Conservation (phyloP, 2,888 invertebrate species). For the Polyploca ridens region DNA sequence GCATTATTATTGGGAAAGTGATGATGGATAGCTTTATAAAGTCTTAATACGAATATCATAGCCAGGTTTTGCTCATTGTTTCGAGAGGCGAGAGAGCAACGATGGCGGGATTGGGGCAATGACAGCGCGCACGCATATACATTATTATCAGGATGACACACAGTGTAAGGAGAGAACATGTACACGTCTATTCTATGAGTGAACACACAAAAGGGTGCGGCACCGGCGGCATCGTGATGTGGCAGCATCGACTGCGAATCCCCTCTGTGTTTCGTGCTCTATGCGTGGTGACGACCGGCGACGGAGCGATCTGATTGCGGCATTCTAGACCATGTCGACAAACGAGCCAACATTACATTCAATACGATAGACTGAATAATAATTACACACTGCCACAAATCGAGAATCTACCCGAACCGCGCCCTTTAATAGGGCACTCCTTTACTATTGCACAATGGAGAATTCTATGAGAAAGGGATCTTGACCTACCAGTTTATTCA, state of each 20-base stretch:
- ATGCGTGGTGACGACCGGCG: neutral
- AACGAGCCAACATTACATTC: conserved; percentile 10
- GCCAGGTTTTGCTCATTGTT: conserved; percentile 69
- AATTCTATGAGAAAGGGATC: conserved; percentile 83
- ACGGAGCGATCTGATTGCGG: neutral
- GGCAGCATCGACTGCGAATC: neutral
- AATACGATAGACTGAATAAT: conserved; percentile 58
- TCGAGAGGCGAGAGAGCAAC: conserved; percentile 54
- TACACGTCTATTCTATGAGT: conserved; percentile 33
- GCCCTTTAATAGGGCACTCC: conserved; percentile 79
- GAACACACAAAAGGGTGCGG: conserved; percentile 41
- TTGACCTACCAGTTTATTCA: conserved; percentile 83
- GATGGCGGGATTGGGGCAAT: conserved; percentile 59
- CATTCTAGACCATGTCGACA: conserved; percentile 11
- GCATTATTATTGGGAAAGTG: too few relatives aligned
- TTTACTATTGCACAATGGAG: conserved; percentile 78
- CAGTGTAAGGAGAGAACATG: conserved; percentile 31
- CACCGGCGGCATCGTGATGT: conserved; percentile 12
- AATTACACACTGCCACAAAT: conserved; percentile 51
- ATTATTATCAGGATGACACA: conserved; percentile 54
- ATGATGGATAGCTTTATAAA: too few relatives aligned
- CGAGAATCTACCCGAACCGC: conserved; percentile 66
- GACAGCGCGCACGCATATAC: conserved; percentile 63
- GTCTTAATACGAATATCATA: too few relatives aligned
- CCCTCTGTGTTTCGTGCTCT: conserved; percentile 1